phyloP scores from a whole-genome alignment of 2,888 invertebrate species.

The Meiosimyza decipiens region DNA sequence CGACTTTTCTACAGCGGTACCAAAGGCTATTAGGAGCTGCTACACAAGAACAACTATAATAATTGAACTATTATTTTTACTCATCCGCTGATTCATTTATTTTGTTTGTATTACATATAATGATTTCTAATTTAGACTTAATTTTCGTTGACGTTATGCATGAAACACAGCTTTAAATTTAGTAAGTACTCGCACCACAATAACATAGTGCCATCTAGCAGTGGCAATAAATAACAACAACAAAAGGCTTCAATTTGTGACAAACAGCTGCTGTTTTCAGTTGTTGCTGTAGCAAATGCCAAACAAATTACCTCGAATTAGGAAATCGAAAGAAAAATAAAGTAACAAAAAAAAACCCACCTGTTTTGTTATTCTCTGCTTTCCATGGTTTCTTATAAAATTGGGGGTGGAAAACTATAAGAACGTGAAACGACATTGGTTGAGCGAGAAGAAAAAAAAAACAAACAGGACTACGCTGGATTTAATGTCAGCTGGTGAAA shows the following conservation, averaged over 20 bases:
- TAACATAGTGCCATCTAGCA: neutral
- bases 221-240: neutral
- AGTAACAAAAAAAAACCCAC: slow-evolving; percentile 3
- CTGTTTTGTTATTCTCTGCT: slow-evolving; percentile 5
- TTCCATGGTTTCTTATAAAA: too few species aligned
- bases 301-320: neutral
- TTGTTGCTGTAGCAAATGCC: neutral
- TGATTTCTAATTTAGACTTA: too few species aligned
- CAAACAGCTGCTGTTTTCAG: neutral
- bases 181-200: too few species aligned
- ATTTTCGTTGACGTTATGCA: too few species aligned
- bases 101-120: too few species aligned
- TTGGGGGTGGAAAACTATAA: slow-evolving; percentile 6
- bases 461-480: neutral
- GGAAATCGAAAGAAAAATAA: neutral
- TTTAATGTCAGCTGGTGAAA: slow-evolving; percentile 22
- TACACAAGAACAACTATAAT: too few species aligned
- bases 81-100: too few species aligned
- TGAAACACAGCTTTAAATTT: too few species aligned
- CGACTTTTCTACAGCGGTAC: too few species aligned
- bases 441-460: neutral
- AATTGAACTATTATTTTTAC: too few species aligned
- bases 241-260: too few species aligned
- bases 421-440: neutral
- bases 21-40: too few species aligned